Evolutionary conservation across 2,797 vertebrate species (phyloP), one percentile per base, ranked within the genome.

Genomic region (Pygocentrus nattereri): DNA sequence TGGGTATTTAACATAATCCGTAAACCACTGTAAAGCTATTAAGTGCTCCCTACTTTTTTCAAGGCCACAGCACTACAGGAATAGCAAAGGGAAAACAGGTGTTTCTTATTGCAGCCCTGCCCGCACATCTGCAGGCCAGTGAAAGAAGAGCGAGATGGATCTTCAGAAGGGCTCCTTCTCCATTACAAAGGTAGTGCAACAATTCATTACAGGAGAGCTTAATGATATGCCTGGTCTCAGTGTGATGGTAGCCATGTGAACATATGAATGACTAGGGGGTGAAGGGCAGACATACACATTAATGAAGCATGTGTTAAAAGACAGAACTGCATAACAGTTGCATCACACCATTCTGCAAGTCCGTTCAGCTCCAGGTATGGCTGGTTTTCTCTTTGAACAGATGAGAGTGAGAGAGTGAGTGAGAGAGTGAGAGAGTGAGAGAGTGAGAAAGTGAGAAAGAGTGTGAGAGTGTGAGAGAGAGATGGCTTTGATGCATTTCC

Each of bases 81-180:
- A 58, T 5, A 68, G 50, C 50, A 47, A n/a, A 31, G 52, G 15
- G 19, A 11, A 69, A 64, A 61, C 52, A 31, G 54, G 61, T 67
- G 52, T 64, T 58, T 38, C 13, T 7, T 69, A 30, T 50, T 30
- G 38, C 16, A 23, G 38, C 30, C 52, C 30, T 56, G 52, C 23
- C 54, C 38, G 41, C 67, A 70, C 56, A 62, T 81, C 73, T 81
- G 73, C 67, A 82, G 74, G 27, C 54, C 74, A 76, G 19, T 50
- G 73, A 64, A 71, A 67, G 34, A 12, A 58, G 15, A 67, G 38
- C 34, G 6, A 68, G 25, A 30, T n/a, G 10, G 49, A 34, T 23
- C 72, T 69, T 80, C 52, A 75, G 69, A 80, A 81, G 27, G 41
- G 0, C 5, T 52, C 56, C 30, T 21, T n/a, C 49, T 70, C 70